Base-by-base conservation (phyloP, 1,140 invertebrate genomes). In the Centruroides sculpturatus region DNA sequence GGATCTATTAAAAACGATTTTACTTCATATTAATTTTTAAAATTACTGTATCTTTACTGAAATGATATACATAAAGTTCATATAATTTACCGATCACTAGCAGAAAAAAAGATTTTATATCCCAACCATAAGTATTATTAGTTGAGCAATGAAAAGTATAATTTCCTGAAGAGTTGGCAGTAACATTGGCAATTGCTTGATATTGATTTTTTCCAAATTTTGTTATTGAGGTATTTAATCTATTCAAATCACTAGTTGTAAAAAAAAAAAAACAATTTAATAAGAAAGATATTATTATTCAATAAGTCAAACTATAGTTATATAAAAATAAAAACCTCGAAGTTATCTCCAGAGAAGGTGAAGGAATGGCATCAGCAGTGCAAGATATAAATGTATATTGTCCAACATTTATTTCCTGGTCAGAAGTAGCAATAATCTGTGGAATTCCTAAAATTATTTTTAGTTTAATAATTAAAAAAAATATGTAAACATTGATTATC, bases 301-400 rank as follows among this genome's bases (percentile, higher is more conserved):
- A n/a, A n/a, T n/a, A n/a, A n/a, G n/a, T n/a, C n/a, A n/a, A n/a
- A n/a, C n/a, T n/a, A n/a, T n/a, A n/a, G n/a, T n/a, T n/a, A n/a
- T n/a, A n/a, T n/a, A 41, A 41, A 41, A 41, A 4, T 41, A 41
- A 6, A 41, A 41, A 64, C 62, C 56, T 64, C 53, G 47, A 55
- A 1, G 59, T 47, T 49, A 64, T 60, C 5, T 64, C 55, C 41
- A 64, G 53, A 0, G 36, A 23, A 11, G 62, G 62, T 51, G 55
- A 35, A 10, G 62, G 62, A 23, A 64, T 58, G 11, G 62, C 62
- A 55, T 64, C 62, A 8, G 62, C 62, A 50, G 62, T 64, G 12
- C 62, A 64, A 4, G 59, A 60, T 7, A 64, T 35, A n/a, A 58
- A 60, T 35, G 50, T 46, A 2, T 49, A 50, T n/a, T 64, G 59